phyloP scores from a whole-genome alignment of 1,140 invertebrate species.

The Dendroctonus valens region DNA sequence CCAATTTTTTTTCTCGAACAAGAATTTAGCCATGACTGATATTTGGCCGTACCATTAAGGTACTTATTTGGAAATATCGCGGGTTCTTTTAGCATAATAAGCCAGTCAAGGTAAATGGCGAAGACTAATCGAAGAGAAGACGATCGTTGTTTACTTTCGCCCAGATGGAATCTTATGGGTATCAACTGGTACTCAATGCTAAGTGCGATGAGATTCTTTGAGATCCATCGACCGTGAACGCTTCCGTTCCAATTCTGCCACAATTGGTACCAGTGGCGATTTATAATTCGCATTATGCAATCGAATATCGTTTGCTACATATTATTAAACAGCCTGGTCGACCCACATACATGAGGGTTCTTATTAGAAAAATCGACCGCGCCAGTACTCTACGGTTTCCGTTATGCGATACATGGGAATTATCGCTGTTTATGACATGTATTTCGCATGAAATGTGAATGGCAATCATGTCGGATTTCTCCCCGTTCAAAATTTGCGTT shows the following conservation, averaged over 20 bases:
- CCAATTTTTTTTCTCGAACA: slow-evolving; percentile 11
- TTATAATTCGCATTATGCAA: slow-evolving; percentile 14
- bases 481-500: too few species aligned
- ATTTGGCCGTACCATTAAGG: slow-evolving; percentile 3
- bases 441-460: too few species aligned
- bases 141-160: neutral
- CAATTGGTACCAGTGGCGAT: slow-evolving; percentile 17
- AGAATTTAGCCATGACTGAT: slow-evolving; percentile 15
- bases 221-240: slow-evolving; percentile 28
- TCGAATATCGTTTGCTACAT: slow-evolving; percentile 8
- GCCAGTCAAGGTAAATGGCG: slow-evolving; percentile 1
- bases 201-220: slow-evolving; percentile 12
- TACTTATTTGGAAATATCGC: slow-evolving; percentile 3
- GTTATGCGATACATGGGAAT: neutral
- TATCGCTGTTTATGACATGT: too few species aligned
- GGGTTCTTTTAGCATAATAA: slow-evolving; percentile 1
- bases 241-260: slow-evolving; percentile 30
- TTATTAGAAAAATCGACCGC: neutral
- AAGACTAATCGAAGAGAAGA: neutral
- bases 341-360: slow-evolving; percentile 8
- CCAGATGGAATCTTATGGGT: neutral
- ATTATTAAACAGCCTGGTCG: slow-evolving; percentile 5
- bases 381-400: neutral
- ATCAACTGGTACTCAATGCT: neutral
- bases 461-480: too few species aligned